A percentile compares a stretch with the other conserved stretches of the same genome.
Evolutionary conservation across 30 jellyfish, hydroid and myxozoan species (phyloP).

Genomic region (Turritopsis dohrnii): DNA sequence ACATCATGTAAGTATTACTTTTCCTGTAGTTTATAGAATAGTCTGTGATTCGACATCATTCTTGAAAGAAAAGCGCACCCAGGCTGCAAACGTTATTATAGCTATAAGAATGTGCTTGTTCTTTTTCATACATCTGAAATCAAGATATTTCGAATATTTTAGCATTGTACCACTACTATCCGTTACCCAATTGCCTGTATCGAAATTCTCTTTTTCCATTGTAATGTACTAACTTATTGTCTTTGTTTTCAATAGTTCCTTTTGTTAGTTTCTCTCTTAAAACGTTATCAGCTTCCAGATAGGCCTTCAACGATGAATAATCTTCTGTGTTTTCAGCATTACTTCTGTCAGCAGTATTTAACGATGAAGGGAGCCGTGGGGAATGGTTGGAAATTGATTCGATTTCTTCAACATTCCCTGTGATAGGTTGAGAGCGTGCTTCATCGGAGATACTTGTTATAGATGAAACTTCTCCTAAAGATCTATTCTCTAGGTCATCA

Average conservation of each 20-base stretch:
- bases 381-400: background rate
- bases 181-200: background rate
- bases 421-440: background rate
- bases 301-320: slow-evolving; percentile 75
- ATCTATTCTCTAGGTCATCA: slow-evolving; percentile 31
- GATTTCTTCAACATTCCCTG: slow-evolving; percentile 10
- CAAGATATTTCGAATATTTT: too few relatives aligned
- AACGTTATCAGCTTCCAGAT: slow-evolving; percentile 74
- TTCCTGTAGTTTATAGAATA: too few relatives aligned
- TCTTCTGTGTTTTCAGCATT: background rate
- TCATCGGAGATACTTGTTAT: slow-evolving; percentile 14
- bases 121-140: too few relatives aligned
- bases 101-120: too few relatives aligned
- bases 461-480: slow-evolving; percentile 33
- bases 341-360: background rate
- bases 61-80: too few relatives aligned
- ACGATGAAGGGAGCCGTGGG: background rate
- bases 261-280: slow-evolving; percentile 49
- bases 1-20: too few relatives aligned
- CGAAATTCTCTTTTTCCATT: background rate
- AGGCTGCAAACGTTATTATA: too few relatives aligned
- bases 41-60: too few relatives aligned
- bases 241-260: slow-evolving; percentile 32
- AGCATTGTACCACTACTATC: too few relatives aligned
- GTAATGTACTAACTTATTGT: background rate